Evolutionary conservation across 2,888 invertebrate genomes (phyloP), one percentile per base, ranked within the genome.

Genomic region (Thalpophila matura): DNA sequence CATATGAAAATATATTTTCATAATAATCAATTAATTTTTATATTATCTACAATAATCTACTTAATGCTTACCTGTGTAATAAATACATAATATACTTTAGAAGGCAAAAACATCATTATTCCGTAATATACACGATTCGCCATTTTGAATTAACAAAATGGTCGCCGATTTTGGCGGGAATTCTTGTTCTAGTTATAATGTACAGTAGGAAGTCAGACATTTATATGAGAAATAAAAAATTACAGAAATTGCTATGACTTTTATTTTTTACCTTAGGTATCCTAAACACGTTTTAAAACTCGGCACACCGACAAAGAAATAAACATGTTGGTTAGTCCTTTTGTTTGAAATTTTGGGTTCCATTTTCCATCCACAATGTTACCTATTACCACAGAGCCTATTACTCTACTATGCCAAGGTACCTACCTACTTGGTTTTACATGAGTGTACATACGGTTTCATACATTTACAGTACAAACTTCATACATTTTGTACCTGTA

Each of bases 151-250:
- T 50, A 59, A 68, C 74, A 79, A 80, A 72, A 79, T 79, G 77
- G 76, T 66, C 55, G 74, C 64, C 65, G 33, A 24, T 71, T 76
- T 77, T 70, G 67, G 76, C 72, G 79, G 72, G 66, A 63, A 56
- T 61, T 74, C 57, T 65, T 65, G 64, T 80, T 75, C 26, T 72
- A 62, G 42, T 61, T 63, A 58, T 33, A 60, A 53, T 85, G 86
- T 86, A 86, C 77, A 82, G 74, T 79, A 74, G 74, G 20, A 65
- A 53, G 70, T 73, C 67, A 55, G 61, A 58, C 77, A 74, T 86
- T 86, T 86, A 85, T 84, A 86, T 83, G 80, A 80, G 58, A 79
- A 86, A 83, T 83, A 84, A 82, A 84, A 74, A 47, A 63, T 67
- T 67, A 58, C 50, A 68, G 46, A 55, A 64, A 63, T 49, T 16